Evolutionary conservation across 2,113 vertebrate genomes (phyloP).

Genomic region (Labeo catla): DNA sequence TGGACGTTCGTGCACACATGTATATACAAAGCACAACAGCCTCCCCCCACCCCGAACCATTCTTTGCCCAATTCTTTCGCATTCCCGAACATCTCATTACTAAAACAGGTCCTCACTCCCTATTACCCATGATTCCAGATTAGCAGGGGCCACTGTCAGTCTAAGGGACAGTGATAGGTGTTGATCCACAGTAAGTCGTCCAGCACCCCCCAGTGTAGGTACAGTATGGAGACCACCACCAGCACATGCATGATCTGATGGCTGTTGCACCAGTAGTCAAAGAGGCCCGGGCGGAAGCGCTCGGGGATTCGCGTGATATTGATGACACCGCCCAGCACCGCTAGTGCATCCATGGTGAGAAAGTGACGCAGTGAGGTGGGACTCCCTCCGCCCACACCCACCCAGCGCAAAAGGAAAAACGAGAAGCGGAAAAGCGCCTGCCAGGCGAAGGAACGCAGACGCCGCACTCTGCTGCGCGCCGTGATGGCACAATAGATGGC

Average conservation of each 20-base stretch:
- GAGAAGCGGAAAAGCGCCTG: slow-evolving; percentile 89
- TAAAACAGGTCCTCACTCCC: slow-evolving; percentile 44
- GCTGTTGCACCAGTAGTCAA: slow-evolving; percentile 95
- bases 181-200: slow-evolving; percentile 90
- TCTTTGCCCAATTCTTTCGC: slow-evolving; percentile 7
- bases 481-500: slow-evolving; percentile 89
- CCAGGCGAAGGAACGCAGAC: slow-evolving; percentile 89
- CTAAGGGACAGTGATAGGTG: slow-evolving; percentile 80
- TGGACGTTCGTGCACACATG: slow-evolving; percentile 48
- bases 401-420: slow-evolving; percentile 86
- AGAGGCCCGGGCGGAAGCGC: slow-evolving; percentile 86
- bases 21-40: slow-evolving; percentile 33
- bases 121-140: slow-evolving; percentile 17
- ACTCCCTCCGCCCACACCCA: slow-evolving; percentile 84
- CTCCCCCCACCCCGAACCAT: background rate
- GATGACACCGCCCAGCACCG: slow-evolving; percentile 88
- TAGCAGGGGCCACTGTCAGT: slow-evolving; percentile 72
- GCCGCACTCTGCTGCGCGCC: slow-evolving; percentile 84
- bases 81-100: background rate
- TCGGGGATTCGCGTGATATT: slow-evolving; percentile 89
- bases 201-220: slow-evolving; percentile 90
- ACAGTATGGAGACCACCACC: slow-evolving; percentile 89
- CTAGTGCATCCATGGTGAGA: slow-evolving; percentile 88
- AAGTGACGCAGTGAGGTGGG: slow-evolving; percentile 87
- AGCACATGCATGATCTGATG: slow-evolving; percentile 96